Base-by-base conservation (phyloP, 2,797 vertebrate genomes). In the Ataeniobius toweri region DNA sequence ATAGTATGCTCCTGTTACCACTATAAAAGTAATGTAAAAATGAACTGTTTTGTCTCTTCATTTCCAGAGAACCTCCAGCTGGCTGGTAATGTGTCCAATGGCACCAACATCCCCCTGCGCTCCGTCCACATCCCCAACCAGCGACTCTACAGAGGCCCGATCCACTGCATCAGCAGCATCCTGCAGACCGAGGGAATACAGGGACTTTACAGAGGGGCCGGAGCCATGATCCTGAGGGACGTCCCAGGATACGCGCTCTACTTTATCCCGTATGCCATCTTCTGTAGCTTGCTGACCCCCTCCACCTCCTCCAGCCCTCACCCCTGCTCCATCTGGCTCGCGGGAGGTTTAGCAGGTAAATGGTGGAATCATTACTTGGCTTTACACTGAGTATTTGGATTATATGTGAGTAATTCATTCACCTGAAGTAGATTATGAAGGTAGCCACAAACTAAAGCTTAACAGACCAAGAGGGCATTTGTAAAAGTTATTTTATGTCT, bases 301-400 rank as follows among this genome's bases (percentile, higher is more conserved):
- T 96, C 97, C 0, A 61, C 85, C 82, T 83, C 73, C 1, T 53
- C 93, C 0, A 89, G 88, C 53, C 96, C 96, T 4, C 95, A 95
- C 71, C 94, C 94, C 0, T 95, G 86, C 68, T 94, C 94, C 6
- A 94, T 99, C 86, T 98, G 96, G 96, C 84, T 99, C 67, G 97
- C 98, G 0, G 98, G 98, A 0, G 98, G 98, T 39, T 55, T 97
- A 53, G 98, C 98, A 96, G 98, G 98, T 99, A 95, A 94, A 92
- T 18, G 3, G 56, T 39, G 10, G n/a, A 5, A 20, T 31, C 31
- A 20, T 1, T 14, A 69, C 24, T 69, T 48, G 41, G 44, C 24
- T 65, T n/a, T 46, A 44, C 41, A 68, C 7, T 12, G 4, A 59
- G 16, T 26, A 26, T 69, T 69, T 69, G 10, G 67, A 69, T 69